Evolutionary conservation across 64 coral and sea anemone genomes (phyloP).

Genomic region (Porites australiensis): DNA sequence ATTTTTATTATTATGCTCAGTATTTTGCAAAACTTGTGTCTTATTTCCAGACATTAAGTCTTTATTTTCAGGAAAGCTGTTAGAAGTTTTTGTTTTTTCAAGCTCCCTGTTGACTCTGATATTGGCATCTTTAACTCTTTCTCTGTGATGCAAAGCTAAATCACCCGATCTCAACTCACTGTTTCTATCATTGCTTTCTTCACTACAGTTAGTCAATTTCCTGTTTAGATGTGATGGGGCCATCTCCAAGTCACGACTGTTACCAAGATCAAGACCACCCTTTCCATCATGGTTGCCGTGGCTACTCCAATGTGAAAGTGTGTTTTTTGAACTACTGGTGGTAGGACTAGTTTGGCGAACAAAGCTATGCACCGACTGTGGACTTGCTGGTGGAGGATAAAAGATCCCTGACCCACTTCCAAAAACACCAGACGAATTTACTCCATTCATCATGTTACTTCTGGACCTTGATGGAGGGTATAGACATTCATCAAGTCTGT

Average conservation of each 20-base stretch:
- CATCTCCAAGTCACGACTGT: slow-evolving; percentile 40
- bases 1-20: slow-evolving; percentile 2
- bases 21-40: slow-evolving; percentile 27
- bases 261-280: slow-evolving; percentile 69
- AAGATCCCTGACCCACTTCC: slow-evolving; percentile 90
- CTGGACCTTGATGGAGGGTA: slow-evolving; percentile 54
- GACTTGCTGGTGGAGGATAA: slow-evolving; percentile 84
- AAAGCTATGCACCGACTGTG: slow-evolving; percentile 90
- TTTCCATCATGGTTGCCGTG: slow-evolving; percentile 90
- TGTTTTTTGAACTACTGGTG: slow-evolving; percentile 46
- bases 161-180: slow-evolving; percentile 53
- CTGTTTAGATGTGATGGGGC: slow-evolving; percentile 12
- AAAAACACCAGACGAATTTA: slow-evolving; percentile 76
- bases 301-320: slow-evolving; percentile 71
- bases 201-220: slow-evolving; percentile 35
- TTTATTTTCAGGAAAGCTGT: slow-evolving; percentile 37
- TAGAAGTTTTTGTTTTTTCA: slow-evolving; percentile 4
- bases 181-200: slow-evolving; percentile 62
- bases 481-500: slow-evolving; percentile 80
- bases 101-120: slow-evolving; percentile 23
- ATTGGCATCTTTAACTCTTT: slow-evolving; percentile 49
- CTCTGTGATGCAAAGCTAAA: slow-evolving; percentile 17
- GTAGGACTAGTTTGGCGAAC: slow-evolving; percentile 78
- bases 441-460: slow-evolving; percentile 84
- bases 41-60: slow-evolving; percentile 32